Evolutionary conservation across 2,797 vertebrate genomes (phyloP).

Genomic region (Sebastolobus alascanus): DNA sequence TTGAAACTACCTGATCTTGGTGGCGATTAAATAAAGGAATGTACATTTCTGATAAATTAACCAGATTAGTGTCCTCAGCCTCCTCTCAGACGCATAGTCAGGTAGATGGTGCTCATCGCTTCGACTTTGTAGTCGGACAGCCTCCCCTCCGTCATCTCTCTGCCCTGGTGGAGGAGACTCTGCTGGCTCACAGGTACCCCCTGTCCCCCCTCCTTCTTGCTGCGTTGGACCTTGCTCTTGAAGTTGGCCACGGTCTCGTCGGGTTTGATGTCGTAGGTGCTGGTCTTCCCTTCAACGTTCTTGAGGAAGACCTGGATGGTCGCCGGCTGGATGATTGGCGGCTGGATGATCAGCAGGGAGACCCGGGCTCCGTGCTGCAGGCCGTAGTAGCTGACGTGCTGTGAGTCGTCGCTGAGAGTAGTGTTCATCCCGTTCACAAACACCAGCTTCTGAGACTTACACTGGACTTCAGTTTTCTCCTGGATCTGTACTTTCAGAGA

Average conservation of each 20-base stretch:
- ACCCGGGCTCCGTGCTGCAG: slow-evolving; percentile 60
- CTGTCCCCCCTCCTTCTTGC: slow-evolving; percentile 37
- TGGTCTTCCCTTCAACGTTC: slow-evolving; percentile 52
- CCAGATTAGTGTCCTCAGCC: slow-evolving; percentile 58
- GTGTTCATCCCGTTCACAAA: slow-evolving; percentile 53
- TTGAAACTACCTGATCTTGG: rapidly evolving
- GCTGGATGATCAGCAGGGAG: slow-evolving; percentile 65
- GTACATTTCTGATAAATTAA: rapidly evolving
- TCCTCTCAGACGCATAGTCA: slow-evolving; percentile 75
- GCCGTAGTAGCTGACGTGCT: slow-evolving; percentile 47
- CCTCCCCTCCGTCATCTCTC: slow-evolving; percentile 43
- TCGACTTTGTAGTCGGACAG: slow-evolving; percentile 71
- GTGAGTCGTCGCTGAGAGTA: slow-evolving; percentile 54
- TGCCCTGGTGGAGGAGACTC: slow-evolving; percentile 70
- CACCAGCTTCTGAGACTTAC: slow-evolving; percentile 45
- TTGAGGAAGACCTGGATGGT: slow-evolving; percentile 76
- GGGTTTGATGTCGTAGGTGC: slow-evolving; percentile 64
- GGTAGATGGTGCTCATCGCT: slow-evolving; percentile 63
- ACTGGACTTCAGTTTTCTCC: rapidly evolving
- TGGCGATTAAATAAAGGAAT: background rate
- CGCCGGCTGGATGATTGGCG: background rate
- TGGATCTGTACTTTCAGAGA: slow-evolving; percentile 62
- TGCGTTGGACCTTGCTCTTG: slow-evolving; percentile 53
- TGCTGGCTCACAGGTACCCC: slow-evolving; percentile 67
- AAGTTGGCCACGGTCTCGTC: slow-evolving; percentile 70